phyloP scores from a whole-genome alignment of 2,888 invertebrate genomes.

The Melanargia galathea region DNA sequence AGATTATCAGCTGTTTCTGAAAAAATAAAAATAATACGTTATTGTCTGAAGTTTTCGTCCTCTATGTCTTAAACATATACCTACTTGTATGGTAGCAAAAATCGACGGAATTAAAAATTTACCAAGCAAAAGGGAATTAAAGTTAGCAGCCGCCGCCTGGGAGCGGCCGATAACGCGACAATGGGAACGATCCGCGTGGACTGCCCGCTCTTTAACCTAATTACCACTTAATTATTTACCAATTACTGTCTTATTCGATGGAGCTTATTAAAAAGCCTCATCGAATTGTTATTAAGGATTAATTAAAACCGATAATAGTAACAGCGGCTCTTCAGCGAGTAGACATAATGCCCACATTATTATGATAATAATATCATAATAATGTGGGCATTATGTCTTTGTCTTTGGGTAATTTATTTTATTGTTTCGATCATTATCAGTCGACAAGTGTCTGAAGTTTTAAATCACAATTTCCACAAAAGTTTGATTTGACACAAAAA shows the following conservation, averaged over 20 bases:
- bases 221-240: conserved; percentile 57
- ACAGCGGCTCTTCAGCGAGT: neutral
- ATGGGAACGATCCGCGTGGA: conserved; percentile 70
- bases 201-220: conserved; percentile 61
- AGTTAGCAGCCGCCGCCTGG: conserved; percentile 66
- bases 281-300: neutral
- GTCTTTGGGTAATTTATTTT: no score
- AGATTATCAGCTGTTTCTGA: no score
- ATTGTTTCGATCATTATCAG: no score
- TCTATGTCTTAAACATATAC: neutral
- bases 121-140: conserved; percentile 72
- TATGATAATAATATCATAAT: no score
- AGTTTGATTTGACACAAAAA: no score
- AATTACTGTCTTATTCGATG: conserved; percentile 48
- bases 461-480: no score
- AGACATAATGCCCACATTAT: no score
- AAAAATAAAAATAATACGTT: no score
- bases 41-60: neutral
- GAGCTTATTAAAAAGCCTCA: conserved; percentile 21
- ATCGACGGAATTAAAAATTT: conserved; percentile 70
- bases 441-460: no score
- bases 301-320: neutral
- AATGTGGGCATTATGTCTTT: no score
- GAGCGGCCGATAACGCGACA: conserved; percentile 72
- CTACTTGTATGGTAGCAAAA: conserved; percentile 36